These are phyloP conservation scores for Unio delphinus DNA, from an alignment of 2,888 invertebrate genomes.

Conservation along the genomic window DNA sequence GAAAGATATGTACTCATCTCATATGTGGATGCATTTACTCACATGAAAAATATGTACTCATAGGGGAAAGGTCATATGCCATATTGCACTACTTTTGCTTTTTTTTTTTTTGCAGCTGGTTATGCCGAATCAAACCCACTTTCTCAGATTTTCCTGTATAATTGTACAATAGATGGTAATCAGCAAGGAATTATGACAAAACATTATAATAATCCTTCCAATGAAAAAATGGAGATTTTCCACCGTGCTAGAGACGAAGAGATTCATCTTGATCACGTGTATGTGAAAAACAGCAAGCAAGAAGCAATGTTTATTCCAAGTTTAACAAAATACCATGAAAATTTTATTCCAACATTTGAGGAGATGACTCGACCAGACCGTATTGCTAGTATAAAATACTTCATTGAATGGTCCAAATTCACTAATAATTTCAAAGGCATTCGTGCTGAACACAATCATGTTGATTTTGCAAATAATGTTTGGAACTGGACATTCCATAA, in stretches of 20 bases:
- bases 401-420: constrained; percentile 88
- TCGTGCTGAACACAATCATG: constrained; percentile 89
- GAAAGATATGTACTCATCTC: no score
- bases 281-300: constrained; percentile 49
- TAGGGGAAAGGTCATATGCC: no score
- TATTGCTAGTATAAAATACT: constrained; percentile 80
- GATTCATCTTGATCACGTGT: constrained; percentile 53
- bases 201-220: constrained; percentile 71
- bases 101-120: constrained; percentile 20
- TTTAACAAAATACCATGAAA: constrained; percentile 68
- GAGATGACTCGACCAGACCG: constrained; percentile 79
- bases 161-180: constrained; percentile 57
- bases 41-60: no score
- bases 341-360: constrained; percentile 67
- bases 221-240: constrained; percentile 67
- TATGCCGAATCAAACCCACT: constrained; percentile 10
- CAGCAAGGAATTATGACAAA: constrained; percentile 64
- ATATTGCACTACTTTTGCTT: background rate
- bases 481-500: constrained; percentile 95
- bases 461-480: constrained; percentile 95
- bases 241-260: constrained; percentile 62
- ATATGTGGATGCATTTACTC: no score
- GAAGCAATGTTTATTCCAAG: constrained; percentile 69
- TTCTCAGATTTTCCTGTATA: constrained; percentile 41
- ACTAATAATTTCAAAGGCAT: constrained; percentile 88